Conservation (phyloP, 30 jellyfish, hydroid and myxozoan species). For the Aurelia aurita region DNA sequence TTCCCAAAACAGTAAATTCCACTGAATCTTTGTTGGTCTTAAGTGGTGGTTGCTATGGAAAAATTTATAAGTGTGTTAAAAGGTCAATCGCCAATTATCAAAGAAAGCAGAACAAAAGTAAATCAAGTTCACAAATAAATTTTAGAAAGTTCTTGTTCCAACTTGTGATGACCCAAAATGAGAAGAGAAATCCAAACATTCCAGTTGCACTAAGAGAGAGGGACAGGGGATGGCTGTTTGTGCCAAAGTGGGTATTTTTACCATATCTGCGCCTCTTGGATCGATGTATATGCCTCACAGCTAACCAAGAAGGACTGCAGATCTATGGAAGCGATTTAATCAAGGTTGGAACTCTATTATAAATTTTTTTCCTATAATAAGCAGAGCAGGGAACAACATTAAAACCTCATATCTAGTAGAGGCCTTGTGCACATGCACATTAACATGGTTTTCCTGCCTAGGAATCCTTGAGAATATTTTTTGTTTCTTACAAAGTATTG, state of each 20-base stretch:
- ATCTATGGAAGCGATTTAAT: constrained; percentile 45
- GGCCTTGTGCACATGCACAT: no score
- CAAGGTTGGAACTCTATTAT: constrained; percentile 11
- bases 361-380: constrained; percentile 3
- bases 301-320: constrained; percentile 50
- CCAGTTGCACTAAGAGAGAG: constrained; percentile 32
- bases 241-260: constrained; percentile 56
- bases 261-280: constrained; percentile 47
- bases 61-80: constrained; percentile 36
- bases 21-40: constrained; percentile 12
- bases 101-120: constrained; percentile 37
- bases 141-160: constrained; percentile 45
- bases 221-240: constrained; percentile 49
- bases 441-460: no score
- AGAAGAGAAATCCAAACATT: constrained; percentile 40
- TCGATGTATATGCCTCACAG: constrained; percentile 48
- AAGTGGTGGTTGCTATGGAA: constrained; percentile 35
- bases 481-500: no score
- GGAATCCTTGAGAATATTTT: no score
- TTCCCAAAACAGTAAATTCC: constrained; percentile 19
- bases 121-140: constrained; percentile 32
- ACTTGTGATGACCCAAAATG: constrained; percentile 42
- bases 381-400: background rate
- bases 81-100: constrained; percentile 23
- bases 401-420: no score